Evolutionary conservation across 2,888 invertebrate species (phyloP).

Genomic region (Barypeithes pellucidus): DNA sequence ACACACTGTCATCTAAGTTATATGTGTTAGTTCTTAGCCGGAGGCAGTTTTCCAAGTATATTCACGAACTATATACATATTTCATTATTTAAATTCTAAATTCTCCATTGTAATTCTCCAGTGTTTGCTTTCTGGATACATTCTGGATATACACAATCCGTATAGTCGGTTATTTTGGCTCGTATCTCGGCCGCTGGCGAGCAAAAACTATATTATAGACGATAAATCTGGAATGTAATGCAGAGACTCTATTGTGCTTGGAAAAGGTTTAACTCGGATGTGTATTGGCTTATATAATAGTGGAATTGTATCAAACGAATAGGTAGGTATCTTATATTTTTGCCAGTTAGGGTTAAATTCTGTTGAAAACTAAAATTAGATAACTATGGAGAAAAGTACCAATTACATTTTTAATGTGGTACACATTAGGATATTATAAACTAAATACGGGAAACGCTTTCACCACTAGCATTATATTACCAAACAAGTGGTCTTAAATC

Average conservation of each 20-base stretch:
- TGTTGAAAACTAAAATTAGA: too few relatives aligned
- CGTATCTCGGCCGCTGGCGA: conserved; percentile 7
- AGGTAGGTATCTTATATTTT: too few relatives aligned
- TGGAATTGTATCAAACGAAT: too few relatives aligned
- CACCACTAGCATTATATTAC: background rate
- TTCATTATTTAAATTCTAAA: conserved; percentile 40
- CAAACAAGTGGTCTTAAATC: background rate
- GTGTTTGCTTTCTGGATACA: conserved; percentile 30
- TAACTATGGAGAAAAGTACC: too few relatives aligned
- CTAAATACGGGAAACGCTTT: background rate
- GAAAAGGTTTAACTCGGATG: too few relatives aligned
- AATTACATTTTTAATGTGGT: too few relatives aligned
- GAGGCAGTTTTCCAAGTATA: conserved; percentile 26
- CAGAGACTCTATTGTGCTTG: background rate
- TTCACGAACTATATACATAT: conserved; percentile 36
- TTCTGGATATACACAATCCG: conserved; percentile 21
- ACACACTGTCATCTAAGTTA: conserved; percentile 27
- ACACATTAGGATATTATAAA: too few relatives aligned
- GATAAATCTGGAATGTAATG: conserved; percentile 4
- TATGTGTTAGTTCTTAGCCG: conserved; percentile 33
- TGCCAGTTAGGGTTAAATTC: too few relatives aligned
- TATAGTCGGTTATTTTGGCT: conserved; percentile 19
- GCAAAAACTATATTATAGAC: conserved; percentile 15
- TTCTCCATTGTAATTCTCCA: conserved; percentile 29
- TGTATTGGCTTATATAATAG: too few relatives aligned